These are phyloP conservation scores for Trypoxylon attenuatum DNA, from an alignment of 2,888 invertebrate genomes.

Conservation along the genomic window DNA sequence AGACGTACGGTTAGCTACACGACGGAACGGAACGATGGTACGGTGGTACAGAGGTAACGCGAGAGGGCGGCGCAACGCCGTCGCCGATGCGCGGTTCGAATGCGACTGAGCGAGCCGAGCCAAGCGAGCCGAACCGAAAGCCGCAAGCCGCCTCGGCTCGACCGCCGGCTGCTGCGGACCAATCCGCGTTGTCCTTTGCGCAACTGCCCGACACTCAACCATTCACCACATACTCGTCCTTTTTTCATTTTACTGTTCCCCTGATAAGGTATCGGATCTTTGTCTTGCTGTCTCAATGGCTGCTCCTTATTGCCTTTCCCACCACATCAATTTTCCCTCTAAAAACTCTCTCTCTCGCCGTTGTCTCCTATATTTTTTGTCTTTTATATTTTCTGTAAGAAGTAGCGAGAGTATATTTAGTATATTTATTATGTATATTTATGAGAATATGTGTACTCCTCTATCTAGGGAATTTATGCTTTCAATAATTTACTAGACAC, in stretches of 20 bases:
- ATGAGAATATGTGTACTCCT: too few species aligned
- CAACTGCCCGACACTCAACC: slow-evolving; percentile 57
- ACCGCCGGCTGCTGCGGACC: slow-evolving; percentile 60
- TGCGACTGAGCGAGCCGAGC: slow-evolving; percentile 68
- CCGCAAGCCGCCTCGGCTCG: slow-evolving; percentile 57
- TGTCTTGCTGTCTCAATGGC: background rate
- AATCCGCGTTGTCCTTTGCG: slow-evolving; percentile 65
- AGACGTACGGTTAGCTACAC: too few species aligned
- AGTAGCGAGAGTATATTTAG: too few species aligned
- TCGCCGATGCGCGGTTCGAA: slow-evolving; percentile 71
- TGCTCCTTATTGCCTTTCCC: background rate
- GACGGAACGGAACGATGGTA: too few species aligned
- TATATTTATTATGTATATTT: too few species aligned
- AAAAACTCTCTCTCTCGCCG: too few species aligned
- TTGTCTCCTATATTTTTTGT: too few species aligned
- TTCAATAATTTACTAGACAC: too few species aligned
- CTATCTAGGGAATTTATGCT: too few species aligned
- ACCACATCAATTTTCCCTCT: background rate
- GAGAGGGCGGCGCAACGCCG: slow-evolving; percentile 55
- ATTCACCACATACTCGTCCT: slow-evolving; percentile 63
- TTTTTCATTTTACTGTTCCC: slow-evolving; percentile 14
- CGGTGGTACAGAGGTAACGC: slow-evolving; percentile 22
- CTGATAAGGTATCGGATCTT: slow-evolving; percentile 3
- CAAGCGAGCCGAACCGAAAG: slow-evolving; percentile 60
- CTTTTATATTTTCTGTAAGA: too few species aligned